Evolutionary conservation across 2,113 vertebrate genomes (phyloP), one percentile per base, ranked within the genome.

Genomic region (Phalacrocorax aristotelis): DNA sequence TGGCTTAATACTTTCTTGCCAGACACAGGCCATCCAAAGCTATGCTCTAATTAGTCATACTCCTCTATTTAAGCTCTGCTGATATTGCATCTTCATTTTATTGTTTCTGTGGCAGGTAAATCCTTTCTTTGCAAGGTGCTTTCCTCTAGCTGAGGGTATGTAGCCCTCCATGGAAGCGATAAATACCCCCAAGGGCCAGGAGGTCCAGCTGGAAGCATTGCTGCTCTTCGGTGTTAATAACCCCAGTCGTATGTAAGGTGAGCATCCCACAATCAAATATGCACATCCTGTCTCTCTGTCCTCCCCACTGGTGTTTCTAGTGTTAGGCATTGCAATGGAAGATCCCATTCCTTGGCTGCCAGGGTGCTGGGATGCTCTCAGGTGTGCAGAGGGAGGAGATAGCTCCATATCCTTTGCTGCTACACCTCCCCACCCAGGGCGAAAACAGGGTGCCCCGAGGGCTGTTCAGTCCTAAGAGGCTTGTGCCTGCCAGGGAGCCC

Each of bases 381-480:
- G 58, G 27, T 27, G 38, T 74, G 64, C 46, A 62, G 46, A 65
- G 6, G 26, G 26, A 76, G 32, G 27, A 58, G 14, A 8, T 72
- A 58, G 69, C 42, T 38, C 61, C 29, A 17, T 16, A 26, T 13
- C 44, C 20, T 87, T 81, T 74, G 72, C 48, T 78, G 29, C 82
- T 36, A 22, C 6, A 0, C 14, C 60, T 54, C 46, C 10, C 3
- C 4, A 2, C 2, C 11, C 8, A 0, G 9, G 13, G 26, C 2
- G 6, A 79, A 90, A 71, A 0, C 44, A 27, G 62, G 20, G 14
- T 40, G 60, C 15, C 52, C 30, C 2, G 0, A 32, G 48, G 51
- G 5, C n/a, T 32, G 9, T 49, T 66, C 0, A 2, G 48, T 71
- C 32, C 44, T 34, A 20, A 8, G 15, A 25, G 25, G 19, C 11